Evolutionary conservation across 2,113 vertebrate species (phyloP), one percentile per base, ranked within the genome.

Genomic region (Clarias batrachus): DNA sequence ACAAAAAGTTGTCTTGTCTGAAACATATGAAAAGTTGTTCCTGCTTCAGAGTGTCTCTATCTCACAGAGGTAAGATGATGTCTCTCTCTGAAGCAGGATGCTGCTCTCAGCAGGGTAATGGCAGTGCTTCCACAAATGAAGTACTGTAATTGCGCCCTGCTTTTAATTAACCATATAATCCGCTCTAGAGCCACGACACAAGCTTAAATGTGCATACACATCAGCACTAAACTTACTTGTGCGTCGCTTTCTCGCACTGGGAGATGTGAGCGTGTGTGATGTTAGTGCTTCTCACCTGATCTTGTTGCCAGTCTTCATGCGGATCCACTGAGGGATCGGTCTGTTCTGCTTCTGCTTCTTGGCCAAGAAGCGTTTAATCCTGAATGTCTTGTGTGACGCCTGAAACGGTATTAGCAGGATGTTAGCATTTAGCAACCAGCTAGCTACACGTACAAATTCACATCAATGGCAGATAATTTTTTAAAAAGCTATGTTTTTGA

Each of bases 321-420:
- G 94, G 90, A 99, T 99, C 98, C 98, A 99, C 82, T 99, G 97
- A 10, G 98, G 98, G 90, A 99, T 98, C 0, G 98, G 98, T 85
- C 97, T 94, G 93, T 99, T 99, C 93, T 99, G 98, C 89, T 99
- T 99, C 95, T 99, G 98, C 94, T 99, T 99, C 93, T 99, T 99
- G 0, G 98, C 98, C 12, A 99, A 96, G 91, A 99, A 98, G 52
- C 97, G 96, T 86, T 99, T 99, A 92, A 99, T 99, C 89, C 96
- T 96, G 94, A 98, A 99, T 0, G 98, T 99, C 94, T 99, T 99
- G 92, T 99, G 98, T 82, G 98, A 99, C 84, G 98, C 98, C 98
- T 99, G 80, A 0, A 59, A 89, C 62, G 89, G 0, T 87, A 0
- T 57, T 48, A 82, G 30, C 71, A 17, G 16, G 9, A 11, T 4